A percentile compares a stretch with the other conserved stretches of the same genome.
phyloP scores from a whole-genome alignment of 2,113 vertebrate genomes.

The Panthera tigris region DNA sequence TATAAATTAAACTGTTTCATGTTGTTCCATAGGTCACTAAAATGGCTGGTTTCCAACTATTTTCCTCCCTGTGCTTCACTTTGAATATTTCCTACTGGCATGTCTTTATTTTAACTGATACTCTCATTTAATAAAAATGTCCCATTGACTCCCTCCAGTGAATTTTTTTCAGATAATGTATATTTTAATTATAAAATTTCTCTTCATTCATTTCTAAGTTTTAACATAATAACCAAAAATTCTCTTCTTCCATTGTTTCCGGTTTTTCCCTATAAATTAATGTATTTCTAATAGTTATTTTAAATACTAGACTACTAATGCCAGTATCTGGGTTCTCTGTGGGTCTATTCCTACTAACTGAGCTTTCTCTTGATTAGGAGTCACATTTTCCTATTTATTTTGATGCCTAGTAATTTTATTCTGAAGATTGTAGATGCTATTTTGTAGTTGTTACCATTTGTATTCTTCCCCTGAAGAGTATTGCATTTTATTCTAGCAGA shows the following conservation, averaged over 20 bases:
- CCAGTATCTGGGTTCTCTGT: neutral
- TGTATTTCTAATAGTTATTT: neutral
- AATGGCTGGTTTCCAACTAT: neutral
- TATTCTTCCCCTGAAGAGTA: neutral
- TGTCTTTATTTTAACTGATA: neutral
- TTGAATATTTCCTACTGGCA: neutral
- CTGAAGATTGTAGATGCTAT: neutral
- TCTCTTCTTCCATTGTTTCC: neutral
- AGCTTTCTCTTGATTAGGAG: neutral
- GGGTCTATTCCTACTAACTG: neutral
- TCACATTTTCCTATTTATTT: neutral
- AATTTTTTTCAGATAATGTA: neutral
- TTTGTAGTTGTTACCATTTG: neutral
- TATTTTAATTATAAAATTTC: constrained; percentile 20
- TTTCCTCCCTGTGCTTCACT: neutral
- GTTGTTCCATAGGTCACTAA: neutral
- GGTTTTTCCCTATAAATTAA: neutral
- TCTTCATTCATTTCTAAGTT: neutral
- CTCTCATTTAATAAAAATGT: neutral
- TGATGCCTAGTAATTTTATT: neutral
- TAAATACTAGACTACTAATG: neutral
- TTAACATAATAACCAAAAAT: neutral
- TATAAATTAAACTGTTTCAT: neutral
- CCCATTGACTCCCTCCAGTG: neutral
- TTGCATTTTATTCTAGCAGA: neutral